Evolutionary conservation across 2,797 vertebrate genomes (phyloP).

Genomic region (Siniperca scherzeri): DNA sequence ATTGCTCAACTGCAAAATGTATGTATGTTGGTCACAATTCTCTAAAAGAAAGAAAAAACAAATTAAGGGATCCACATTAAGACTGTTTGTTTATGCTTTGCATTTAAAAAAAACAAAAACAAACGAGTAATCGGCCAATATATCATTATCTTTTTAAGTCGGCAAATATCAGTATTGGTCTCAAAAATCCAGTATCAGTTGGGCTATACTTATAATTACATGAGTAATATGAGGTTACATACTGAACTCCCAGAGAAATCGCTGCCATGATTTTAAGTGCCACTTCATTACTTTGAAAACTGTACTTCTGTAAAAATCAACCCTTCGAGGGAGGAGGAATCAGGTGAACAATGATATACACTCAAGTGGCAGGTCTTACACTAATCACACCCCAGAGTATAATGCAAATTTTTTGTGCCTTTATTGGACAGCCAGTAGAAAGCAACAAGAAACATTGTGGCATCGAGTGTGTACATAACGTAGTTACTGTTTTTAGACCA

Average conservation of each 20-base stretch:
- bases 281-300: not conserved
- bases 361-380: not conserved
- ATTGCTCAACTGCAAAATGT: not conserved
- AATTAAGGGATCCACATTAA: too few species aligned
- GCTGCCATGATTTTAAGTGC: not conserved
- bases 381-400: not conserved
- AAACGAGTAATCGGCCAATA: too few species aligned
- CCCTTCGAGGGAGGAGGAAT: not conserved
- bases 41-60: not conserved
- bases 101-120: not conserved
- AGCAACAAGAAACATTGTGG: not conserved
- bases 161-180: not conserved
- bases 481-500: not conserved
- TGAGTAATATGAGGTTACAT: too few species aligned
- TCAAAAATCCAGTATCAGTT: not conserved
- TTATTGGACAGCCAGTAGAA: not conserved
- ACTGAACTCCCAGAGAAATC: not conserved
- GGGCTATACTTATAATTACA: not conserved
- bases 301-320: slow-evolving; percentile 1
- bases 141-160: not conserved
- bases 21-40: not conserved
- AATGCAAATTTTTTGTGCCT: not conserved
- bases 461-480: not conserved
- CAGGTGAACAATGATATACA: too few species aligned
- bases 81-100: not conserved